Evolutionary conservation across 2,113 vertebrate genomes (phyloP), one percentile per base, ranked within the genome.

Genomic region (Monopterus albus): DNA sequence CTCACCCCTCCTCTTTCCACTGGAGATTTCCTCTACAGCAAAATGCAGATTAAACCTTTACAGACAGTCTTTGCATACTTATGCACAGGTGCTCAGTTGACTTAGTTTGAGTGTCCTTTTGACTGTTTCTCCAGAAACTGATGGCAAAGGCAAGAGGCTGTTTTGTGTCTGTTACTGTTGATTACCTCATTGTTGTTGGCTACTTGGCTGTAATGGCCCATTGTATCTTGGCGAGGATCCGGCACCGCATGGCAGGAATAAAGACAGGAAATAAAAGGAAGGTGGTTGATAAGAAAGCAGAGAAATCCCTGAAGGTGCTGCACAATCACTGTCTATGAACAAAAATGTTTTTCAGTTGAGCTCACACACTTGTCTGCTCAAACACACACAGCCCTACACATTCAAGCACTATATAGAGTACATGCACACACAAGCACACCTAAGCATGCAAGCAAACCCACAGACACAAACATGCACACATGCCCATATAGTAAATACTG

Each of bases 251-350:
- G 75, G 62, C 45, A 49, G 55, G 70, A 86, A 81, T 82, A 78
- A 84, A 84, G 81, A 77, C 60, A 75, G 79, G 81, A 79, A 81
- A 69, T 75, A 73, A 87, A 87, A 72, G 68, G 68, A 81, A 47
- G 51, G 51, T 70, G 68, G 59, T 63, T 81, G 76, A 75, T 72
- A 84, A 71, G 77, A 84, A 78, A 83, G 69, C 66, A 49, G 66
- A 84, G 68, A 83, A 90, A 86, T 87, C 84, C 82, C 87, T 43
- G 51, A 69, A 82, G 76, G 69, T 83, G 59, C 71, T 78, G 67
- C 51, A 64, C 51, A 82, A 69, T 87, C 42, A 59, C 50, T 20
- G 31, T 61, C 62, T 81, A 75, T 76, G 72, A 67, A 84, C 68
- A 84, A 79, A 81, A 84, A 69, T 6, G 10, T 46, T 58, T 77